Percentiles rank a stretch among this genome's conserved stretches.
These are phyloP conservation scores for Charanyca ferruginea DNA, from an alignment of 2,888 invertebrate species.

Conservation along the genomic window DNA sequence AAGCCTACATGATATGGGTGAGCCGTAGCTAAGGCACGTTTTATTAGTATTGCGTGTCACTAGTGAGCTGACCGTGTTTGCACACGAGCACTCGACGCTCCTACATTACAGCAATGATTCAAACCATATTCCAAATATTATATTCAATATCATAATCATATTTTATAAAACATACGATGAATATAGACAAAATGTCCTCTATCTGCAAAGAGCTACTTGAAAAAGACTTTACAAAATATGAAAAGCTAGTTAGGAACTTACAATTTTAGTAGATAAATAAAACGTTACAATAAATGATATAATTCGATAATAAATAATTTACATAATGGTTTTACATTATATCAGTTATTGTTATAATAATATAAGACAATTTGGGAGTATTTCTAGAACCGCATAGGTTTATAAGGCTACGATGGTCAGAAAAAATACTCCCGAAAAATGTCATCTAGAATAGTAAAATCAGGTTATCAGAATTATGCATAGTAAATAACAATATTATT, in stretches of 20 bases:
- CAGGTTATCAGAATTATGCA: slow-evolving; percentile 86
- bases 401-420: slow-evolving; percentile 62
- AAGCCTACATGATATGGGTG: slow-evolving; percentile 89
- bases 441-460: slow-evolving; percentile 77
- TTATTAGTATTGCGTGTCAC: slow-evolving; percentile 80
- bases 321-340: slow-evolving; percentile 85
- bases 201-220: slow-evolving; percentile 79
- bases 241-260: slow-evolving; percentile 91
- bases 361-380: slow-evolving; percentile 83
- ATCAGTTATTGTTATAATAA: slow-evolving; percentile 73
- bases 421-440: slow-evolving; percentile 86
- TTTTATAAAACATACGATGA: slow-evolving; percentile 75
- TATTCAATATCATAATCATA: slow-evolving; percentile 77
- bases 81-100: slow-evolving; percentile 32
- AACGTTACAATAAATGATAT: slow-evolving; percentile 79
- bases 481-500: slow-evolving; percentile 82
- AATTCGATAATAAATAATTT: slow-evolving; percentile 89
- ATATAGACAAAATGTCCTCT: slow-evolving; percentile 75
- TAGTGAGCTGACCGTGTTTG: slow-evolving; percentile 34
- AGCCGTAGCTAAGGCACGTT: slow-evolving; percentile 89
- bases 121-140: slow-evolving; percentile 77
- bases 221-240: slow-evolving; percentile 81
- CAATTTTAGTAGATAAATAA: slow-evolving; percentile 89
- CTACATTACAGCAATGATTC: slow-evolving; percentile 65
- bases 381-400: slow-evolving; percentile 76